Percentiles rank a stretch among this genome's conserved stretches.
These are phyloP conservation scores for Hesperia comma DNA, from an alignment of 2,888 invertebrate genomes.

Conservation along the genomic window DNA sequence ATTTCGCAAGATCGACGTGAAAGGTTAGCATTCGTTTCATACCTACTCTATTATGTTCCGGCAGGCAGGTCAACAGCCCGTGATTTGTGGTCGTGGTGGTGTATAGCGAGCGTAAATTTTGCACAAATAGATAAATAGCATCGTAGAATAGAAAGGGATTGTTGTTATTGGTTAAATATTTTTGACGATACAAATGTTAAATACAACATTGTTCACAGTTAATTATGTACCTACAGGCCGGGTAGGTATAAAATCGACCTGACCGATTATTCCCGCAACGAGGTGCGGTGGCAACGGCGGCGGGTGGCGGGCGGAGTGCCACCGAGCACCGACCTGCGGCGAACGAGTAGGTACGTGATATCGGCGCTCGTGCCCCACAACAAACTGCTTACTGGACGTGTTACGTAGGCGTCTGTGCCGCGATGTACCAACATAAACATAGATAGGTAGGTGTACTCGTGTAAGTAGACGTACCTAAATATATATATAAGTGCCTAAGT, in stretches of 20 bases:
- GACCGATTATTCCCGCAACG: slow-evolving; percentile 80
- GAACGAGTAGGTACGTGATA: slow-evolving; percentile 71
- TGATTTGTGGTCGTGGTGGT: slow-evolving; percentile 65
- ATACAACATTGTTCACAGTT: slow-evolving; percentile 25
- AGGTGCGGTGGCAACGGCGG: slow-evolving; percentile 68
- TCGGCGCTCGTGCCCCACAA: slow-evolving; percentile 82
- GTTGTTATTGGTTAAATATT: slow-evolving; percentile 14
- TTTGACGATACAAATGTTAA: slow-evolving; percentile 9
- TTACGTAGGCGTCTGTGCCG: slow-evolving; percentile 79
- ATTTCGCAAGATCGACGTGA: slow-evolving; percentile 55
- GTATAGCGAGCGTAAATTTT: slow-evolving; percentile 67
- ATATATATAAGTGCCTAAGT: slow-evolving; percentile 24
- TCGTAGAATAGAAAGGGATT: slow-evolving; percentile 22
- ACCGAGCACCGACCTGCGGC: slow-evolving; percentile 72
- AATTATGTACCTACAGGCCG: slow-evolving; percentile 35
- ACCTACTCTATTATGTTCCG: slow-evolving; percentile 51
- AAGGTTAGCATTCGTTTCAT: slow-evolving; percentile 59
- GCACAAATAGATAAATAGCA: slow-evolving; percentile 49
- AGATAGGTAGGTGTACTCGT: slow-evolving; percentile 47
- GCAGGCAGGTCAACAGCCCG: slow-evolving; percentile 79
- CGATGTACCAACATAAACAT: slow-evolving; percentile 72
- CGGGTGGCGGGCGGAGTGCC: slow-evolving; percentile 69
- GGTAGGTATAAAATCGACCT: slow-evolving; percentile 61
- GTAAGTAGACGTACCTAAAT: slow-evolving; percentile 41
- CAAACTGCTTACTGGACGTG: slow-evolving; percentile 83